These are phyloP conservation scores for Scopus umbretta DNA, from an alignment of 2,113 vertebrate species.

Conservation along the genomic window DNA sequence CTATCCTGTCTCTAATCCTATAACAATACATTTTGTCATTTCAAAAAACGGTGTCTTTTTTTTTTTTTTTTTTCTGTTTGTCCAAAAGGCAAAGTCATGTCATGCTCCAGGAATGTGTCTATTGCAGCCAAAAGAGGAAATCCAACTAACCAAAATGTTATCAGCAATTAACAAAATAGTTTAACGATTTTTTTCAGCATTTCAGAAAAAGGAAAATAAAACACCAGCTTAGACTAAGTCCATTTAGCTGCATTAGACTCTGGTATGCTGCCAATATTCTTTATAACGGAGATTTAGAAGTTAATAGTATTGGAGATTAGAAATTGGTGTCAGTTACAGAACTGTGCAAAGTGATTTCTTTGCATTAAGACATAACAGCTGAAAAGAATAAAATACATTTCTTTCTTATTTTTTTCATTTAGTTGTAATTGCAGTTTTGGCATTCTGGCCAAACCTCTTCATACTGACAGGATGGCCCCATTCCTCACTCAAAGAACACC, in stretches of 20 bases:
- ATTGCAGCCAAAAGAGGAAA: conserved; percentile 61
- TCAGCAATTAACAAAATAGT: conserved; percentile 67
- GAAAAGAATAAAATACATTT: conserved; percentile 68
- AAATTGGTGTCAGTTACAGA: conserved; percentile 69
- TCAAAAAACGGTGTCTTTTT: conserved; percentile 27
- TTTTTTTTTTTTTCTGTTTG: conserved; percentile 16
- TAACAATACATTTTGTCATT: conserved; percentile 70
- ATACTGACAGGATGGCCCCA: background rate
- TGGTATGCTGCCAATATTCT: conserved; percentile 64
- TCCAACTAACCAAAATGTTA: conserved; percentile 68
- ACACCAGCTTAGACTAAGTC: conserved; percentile 46
- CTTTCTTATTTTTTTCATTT: conserved; percentile 35
- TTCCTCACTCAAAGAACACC: conserved; percentile 7
- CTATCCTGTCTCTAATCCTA: conserved; percentile 55
- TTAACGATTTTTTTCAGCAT: conserved; percentile 55
- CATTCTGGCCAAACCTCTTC: background rate
- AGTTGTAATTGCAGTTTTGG: conserved; percentile 51
- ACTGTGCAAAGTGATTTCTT: conserved; percentile 66
- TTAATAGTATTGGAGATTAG: conserved; percentile 70
- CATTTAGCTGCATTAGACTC: conserved; percentile 55
- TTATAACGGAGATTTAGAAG: conserved; percentile 63
- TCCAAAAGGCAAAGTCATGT: conserved; percentile 55
- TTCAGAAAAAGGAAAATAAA: conserved; percentile 56
- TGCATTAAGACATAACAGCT: conserved; percentile 68
- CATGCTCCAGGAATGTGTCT: conserved; percentile 64